Evolutionary conservation across 2,797 vertebrate genomes (phyloP), one percentile per base, ranked within the genome.

Genomic region (Pygocentrus nattereri): DNA sequence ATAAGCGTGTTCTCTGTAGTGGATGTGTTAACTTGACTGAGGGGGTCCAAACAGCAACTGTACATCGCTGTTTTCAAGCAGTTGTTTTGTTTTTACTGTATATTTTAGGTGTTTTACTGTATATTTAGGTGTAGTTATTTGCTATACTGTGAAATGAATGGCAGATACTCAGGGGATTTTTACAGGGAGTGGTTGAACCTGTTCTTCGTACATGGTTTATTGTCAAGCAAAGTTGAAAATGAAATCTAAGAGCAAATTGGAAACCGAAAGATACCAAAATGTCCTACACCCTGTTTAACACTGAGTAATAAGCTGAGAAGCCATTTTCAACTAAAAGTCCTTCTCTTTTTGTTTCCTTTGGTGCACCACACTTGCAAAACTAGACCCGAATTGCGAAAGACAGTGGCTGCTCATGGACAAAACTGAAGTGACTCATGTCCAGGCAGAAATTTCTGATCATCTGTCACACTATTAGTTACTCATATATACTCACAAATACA

Each of bases 321-420:
- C 41, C 10, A 1, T 44, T 44, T 44, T 38, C 38, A 34, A 3
- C 19, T 27, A 13, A 61, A n/a, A 3, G 8, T 2, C 4, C 59
- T 1, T 18, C 21, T 13, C 8, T 31, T 31, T 30, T 5, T 1
- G 6, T 10, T 59, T 2, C 11, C 21, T 10, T 6, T 18, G 50
- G 50, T 54, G 15, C 21, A 19, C 5, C 12, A 5, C 50, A 54
- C 4, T 54, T 50, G 19, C 10, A 11, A 44, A 44, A 44, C 11
- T 8, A 44, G 11, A 44, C 1, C 41, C 10, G 41, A 21, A n/a
- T 82, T 72, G 50, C 38, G 44, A 68, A 82, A 75, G 6, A 54
- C 38, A 31, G 23, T 56, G 61, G 30, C 61, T 38, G 31, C 61
- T 64, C 71, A 70, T 23, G 23, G 47, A 54, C 47, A 56, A 31